These are phyloP conservation scores for Trachemys scripta DNA, from an alignment of 2,113 vertebrate species.

Conservation along the genomic window DNA sequence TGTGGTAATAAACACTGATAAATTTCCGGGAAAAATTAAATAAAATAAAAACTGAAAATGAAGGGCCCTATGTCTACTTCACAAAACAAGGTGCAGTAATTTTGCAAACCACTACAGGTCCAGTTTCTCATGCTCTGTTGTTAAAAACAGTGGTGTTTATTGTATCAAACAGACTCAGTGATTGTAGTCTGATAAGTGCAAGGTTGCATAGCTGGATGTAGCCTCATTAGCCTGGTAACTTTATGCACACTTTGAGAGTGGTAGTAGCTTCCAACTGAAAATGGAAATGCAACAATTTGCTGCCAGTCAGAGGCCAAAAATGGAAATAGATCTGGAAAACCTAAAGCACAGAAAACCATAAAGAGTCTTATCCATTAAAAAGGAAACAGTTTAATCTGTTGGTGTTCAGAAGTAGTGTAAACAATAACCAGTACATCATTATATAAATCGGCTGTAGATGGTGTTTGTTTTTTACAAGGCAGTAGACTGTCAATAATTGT, in stretches of 20 bases:
- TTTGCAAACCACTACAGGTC: conserved; percentile 44
- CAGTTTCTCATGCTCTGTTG: neutral
- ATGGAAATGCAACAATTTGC: neutral
- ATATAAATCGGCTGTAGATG: neutral
- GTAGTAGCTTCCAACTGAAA: neutral
- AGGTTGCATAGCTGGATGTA: neutral
- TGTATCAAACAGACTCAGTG: neutral
- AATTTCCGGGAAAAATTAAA: too few species aligned
- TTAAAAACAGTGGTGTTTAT: conserved; percentile 32
- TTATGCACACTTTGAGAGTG: neutral
- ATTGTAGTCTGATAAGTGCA: neutral
- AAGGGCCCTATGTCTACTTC: neutral
- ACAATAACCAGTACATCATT: rapidly evolving
- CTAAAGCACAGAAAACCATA: neutral
- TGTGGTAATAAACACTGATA: too few species aligned
- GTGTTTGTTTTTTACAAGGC: neutral
- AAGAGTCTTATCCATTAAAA: neutral
- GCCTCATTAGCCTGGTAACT: neutral
- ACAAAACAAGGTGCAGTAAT: conserved; percentile 30
- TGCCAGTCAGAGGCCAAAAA: neutral
- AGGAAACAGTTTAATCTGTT: neutral
- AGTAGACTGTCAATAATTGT: neutral
- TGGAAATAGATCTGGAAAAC: neutral
- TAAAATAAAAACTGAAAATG: too few species aligned
- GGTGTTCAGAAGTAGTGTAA: neutral